Evolutionary conservation across 1,140 invertebrate species (phyloP).

Genomic region (Aphis craccivora): DNA sequence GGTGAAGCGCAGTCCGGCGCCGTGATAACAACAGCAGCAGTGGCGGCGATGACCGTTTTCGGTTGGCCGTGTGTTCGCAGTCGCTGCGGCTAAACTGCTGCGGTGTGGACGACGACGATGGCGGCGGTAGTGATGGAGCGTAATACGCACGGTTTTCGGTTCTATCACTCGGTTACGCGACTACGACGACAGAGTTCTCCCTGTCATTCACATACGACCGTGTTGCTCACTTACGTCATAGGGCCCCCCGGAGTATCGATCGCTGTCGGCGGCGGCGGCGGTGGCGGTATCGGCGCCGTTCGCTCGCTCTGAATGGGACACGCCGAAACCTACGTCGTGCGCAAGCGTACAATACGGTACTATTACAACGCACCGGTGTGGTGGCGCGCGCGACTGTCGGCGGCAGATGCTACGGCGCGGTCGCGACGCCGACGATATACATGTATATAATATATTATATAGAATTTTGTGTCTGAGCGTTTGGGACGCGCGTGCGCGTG

Average conservation of each 20-base stretch:
- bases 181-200: not conserved
- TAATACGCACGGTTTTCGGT: not conserved
- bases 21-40: not conserved
- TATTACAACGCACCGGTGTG: not conserved
- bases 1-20: not conserved
- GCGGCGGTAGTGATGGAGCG: not conserved
- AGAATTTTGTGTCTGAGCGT: not conserved
- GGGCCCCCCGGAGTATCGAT: conserved; percentile 48
- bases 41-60: not conserved
- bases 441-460: not conserved
- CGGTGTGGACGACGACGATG: not conserved
- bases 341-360: conserved; percentile 37
- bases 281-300: conserved; percentile 30
- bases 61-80: not conserved
- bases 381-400: conserved; percentile 21
- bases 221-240: conserved; percentile 58
- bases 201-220: conserved; percentile 54
- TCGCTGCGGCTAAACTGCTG: too few species aligned
- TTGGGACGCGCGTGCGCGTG: not conserved
- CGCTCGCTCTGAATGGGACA: conserved; percentile 52
- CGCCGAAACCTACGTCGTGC: conserved; percentile 25
- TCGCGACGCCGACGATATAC: not conserved
- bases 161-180: not conserved
- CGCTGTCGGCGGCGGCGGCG: not conserved
- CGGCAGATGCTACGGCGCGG: conserved; percentile 33